Conservation (phyloP, 35 echinoderm and acorn worm genomes). For the Hemicentrotus pulcherrimus region DNA sequence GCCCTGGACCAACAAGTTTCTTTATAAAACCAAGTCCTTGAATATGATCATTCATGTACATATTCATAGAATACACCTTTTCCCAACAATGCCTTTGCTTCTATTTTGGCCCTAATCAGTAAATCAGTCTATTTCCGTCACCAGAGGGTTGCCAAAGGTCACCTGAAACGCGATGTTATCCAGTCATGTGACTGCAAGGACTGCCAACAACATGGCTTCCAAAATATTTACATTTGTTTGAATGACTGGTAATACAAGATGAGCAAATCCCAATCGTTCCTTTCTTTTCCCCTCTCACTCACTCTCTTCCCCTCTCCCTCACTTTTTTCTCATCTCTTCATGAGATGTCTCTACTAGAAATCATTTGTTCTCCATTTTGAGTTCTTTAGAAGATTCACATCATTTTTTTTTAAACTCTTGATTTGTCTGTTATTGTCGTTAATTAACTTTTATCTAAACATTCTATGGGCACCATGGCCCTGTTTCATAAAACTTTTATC, state of each 20-base stretch:
- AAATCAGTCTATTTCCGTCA: constrained; percentile 1
- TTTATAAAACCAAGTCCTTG: not conserved
- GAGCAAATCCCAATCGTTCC: no score
- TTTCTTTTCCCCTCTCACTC: no score
- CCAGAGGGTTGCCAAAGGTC: not conserved
- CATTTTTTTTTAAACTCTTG: no score
- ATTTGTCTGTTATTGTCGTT: no score
- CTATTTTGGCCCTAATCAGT: not conserved
- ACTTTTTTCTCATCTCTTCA: not conserved
- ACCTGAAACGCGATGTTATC: not conserved
- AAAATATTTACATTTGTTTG: not conserved
- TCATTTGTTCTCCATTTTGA: not conserved
- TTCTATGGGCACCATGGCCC: no score
- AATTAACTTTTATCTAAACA: no score
- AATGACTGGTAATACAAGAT: no score
- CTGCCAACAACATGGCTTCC: not conserved
- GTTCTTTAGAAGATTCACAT: no score
- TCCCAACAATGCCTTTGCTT: not conserved
- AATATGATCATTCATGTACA: not conserved
- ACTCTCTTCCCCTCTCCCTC: no score
- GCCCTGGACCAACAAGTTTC: not conserved
- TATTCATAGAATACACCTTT: not conserved
- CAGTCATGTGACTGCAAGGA: not conserved
- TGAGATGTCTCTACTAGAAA: not conserved
- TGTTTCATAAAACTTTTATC: no score